Base-by-base conservation (phyloP, 2,888 invertebrate species). In the Thelaira solivaga region DNA sequence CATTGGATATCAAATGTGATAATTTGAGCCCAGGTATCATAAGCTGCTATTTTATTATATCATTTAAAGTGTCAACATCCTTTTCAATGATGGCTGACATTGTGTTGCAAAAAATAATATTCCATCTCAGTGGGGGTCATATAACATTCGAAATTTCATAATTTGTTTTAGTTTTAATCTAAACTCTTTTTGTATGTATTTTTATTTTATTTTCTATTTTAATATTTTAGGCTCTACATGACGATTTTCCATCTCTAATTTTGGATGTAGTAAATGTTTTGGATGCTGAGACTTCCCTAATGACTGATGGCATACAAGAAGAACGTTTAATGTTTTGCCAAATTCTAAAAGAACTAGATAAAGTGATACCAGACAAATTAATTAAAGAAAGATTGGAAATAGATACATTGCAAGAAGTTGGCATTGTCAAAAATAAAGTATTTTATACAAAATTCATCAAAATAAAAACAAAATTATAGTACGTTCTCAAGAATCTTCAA, bases 391-490 rank as follows among this genome's bases (percentile, higher is more conserved):
- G 98, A 80, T 88, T 98, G 83, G 98, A 98, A 90, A 95, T 96
- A 85, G 98, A 98, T 83, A 96, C 97, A 0, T 90, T 98, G 34
- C 96, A 97, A 89, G 97, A 96, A 91, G 94, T 96, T 76, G 96
- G 96, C 22, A 94, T 96, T 80, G 91, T 98, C 57, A 95, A 95
- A 85, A 96, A 96, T 86, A 95, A 95, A 87, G 94, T 93, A 82
- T 96, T 96, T 90, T 95, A 96, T 88, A 96, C 96, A 49, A 97
- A 97, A 89, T 98, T 97, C 89, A 98, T 99, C 84, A 97, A 97
- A 92, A 95, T 97, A 74, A 99, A 98, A 91, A 99, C 99, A 55
- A 97, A 97, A 90, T 90, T 99, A 86, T 99, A 97, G 97, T 98
- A 92, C 93, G 97, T 95, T 39, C 1, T 16, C 24, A 31, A 3